Evolutionary conservation across 2,113 vertebrate genomes (phyloP), one percentile per base, ranked within the genome.

Genomic region (Amia ocellicauda): DNA sequence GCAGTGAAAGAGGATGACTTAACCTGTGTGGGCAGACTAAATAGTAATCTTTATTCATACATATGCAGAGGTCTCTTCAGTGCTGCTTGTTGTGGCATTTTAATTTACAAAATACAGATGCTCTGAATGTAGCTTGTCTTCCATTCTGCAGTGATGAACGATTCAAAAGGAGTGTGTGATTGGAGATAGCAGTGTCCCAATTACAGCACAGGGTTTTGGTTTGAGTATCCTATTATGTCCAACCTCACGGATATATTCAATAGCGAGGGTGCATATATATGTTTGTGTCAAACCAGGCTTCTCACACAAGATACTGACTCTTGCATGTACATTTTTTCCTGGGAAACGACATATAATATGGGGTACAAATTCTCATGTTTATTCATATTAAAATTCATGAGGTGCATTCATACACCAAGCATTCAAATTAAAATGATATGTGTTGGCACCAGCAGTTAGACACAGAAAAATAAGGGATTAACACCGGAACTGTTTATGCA

Each of bases 401-500:
- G 5, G 29, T 29, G 23, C 53, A 53, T 53, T 23, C 51, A 56
- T 31, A 56, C 29, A 28, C 4, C 26, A 56, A 29, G 17, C 27
- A 28, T 56, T 56, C 1, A 31, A 56, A 36, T 31, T 31, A n/a
- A 56, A 56, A 31, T 23, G 17, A 26, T 8, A 29, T 56, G 27
- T 56, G 16, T n/a, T 56, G 26, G 53, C 53, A 31, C 26, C n/a
- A 11, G 13, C 27, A 31, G 26, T 19, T 29, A 16, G n/a, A 16
- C 27, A 56, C 53, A 31, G n/a, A 31, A n/a, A 28, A 56, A 29
- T 28, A 17, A 17, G 8, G 27, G 53, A 56, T 56, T 56, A 28
- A 56, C 27, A 31, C 26, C 26, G 26, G 53, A 31, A 56, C 10
- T 56, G n/a, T 56, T 56, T 56, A 56, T 56, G 29, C 27, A 56